These are phyloP conservation scores for Seira musarum DNA, from an alignment of 2,888 invertebrate genomes.

Conservation along the genomic window DNA sequence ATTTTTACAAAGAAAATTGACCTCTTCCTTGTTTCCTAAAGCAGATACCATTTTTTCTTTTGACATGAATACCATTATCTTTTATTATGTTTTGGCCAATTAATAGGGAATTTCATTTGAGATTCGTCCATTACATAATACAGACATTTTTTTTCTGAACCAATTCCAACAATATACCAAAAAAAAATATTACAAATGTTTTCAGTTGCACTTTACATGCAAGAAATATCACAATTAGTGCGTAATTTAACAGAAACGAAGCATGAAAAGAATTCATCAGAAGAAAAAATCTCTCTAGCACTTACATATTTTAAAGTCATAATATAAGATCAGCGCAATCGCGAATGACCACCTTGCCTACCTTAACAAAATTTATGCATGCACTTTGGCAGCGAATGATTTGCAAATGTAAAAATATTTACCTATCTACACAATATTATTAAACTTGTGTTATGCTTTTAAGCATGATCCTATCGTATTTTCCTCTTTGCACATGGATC, in stretches of 20 bases:
- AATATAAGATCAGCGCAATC: too few relatives aligned
- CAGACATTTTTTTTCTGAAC: neutral
- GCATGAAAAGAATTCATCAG: slow-evolving; percentile 26
- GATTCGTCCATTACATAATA: neutral
- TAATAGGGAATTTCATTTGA: neutral
- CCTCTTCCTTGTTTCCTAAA: slow-evolving; percentile 6
- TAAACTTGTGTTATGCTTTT: too few relatives aligned
- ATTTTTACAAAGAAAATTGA: neutral
- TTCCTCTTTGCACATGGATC: too few relatives aligned
- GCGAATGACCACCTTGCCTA: too few relatives aligned
- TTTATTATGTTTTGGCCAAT: neutral
- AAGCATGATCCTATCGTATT: too few relatives aligned
- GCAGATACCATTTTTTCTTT: neutral
- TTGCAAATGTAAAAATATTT: too few relatives aligned
- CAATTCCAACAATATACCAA: slow-evolving; percentile 1
- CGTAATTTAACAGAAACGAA: slow-evolving; percentile 36
- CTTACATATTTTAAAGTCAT: too few relatives aligned
- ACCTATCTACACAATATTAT: too few relatives aligned
- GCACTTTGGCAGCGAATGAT: too few relatives aligned
- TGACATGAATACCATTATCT: neutral
- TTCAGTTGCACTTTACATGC: neutral
- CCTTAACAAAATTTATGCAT: too few relatives aligned
- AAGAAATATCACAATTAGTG: slow-evolving; percentile 23
- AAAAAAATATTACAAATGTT: neutral
- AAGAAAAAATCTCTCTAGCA: too few relatives aligned